Percentiles rank a stretch among this genome's conserved stretches.
These are phyloP conservation scores for Gulo gulo DNA, from an alignment of 2,113 vertebrate species.

Conservation along the genomic window DNA sequence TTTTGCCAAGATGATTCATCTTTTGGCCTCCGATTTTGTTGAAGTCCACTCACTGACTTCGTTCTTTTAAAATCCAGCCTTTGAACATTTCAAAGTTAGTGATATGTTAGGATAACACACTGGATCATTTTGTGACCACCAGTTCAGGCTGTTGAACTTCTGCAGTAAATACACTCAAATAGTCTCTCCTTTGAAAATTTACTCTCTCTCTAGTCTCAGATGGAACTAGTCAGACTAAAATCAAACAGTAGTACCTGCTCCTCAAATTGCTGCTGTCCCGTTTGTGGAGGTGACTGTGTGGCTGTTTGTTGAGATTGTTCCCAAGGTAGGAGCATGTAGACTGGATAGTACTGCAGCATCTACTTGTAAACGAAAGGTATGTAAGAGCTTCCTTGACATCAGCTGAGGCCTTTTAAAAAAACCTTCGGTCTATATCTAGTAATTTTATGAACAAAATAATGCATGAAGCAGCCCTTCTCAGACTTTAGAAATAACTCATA, in stretches of 20 bases:
- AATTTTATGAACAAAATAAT: background rate
- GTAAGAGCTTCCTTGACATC: background rate
- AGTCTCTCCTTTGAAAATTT: background rate
- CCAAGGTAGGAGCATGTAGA: conserved; percentile 60
- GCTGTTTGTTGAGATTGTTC: conserved; percentile 31
- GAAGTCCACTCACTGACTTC: background rate
- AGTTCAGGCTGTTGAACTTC: background rate
- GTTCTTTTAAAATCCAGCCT: background rate
- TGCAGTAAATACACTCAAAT: background rate
- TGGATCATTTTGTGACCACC: background rate
- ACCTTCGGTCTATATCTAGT: background rate
- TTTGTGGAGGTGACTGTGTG: conserved; percentile 10
- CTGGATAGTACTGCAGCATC: conserved; percentile 50
- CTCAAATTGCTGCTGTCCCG: conserved; percentile 35
- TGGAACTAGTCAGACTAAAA: background rate
- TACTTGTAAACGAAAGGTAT: background rate
- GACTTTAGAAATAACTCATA: background rate
- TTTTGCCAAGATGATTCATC: background rate
- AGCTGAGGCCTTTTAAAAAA: background rate
- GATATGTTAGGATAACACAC: background rate
- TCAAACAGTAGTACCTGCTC: conserved; percentile 57
- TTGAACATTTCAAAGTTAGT: background rate
- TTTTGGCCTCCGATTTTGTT: background rate
- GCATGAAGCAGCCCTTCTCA: background rate
- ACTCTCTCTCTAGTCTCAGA: background rate